Percentiles rank a stretch among this genome's conserved stretches.
phyloP scores from a whole-genome alignment of 2,797 vertebrate genomes.

The Macropus fuliginosus region DNA sequence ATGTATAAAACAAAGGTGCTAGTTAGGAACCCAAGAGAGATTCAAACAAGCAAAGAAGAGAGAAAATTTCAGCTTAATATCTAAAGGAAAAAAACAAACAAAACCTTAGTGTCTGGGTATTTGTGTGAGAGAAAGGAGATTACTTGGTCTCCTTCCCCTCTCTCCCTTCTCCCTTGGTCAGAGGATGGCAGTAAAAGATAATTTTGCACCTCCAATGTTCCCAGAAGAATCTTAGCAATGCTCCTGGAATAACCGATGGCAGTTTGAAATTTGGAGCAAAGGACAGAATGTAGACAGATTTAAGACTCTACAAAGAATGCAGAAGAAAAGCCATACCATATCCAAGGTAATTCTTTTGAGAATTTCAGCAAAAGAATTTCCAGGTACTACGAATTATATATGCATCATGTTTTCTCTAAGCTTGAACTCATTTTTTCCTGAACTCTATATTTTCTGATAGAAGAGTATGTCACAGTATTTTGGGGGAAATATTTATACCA shows the following conservation, averaged over 20 bases:
- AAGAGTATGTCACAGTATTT: neutral
- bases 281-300: neutral
- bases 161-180: no score
- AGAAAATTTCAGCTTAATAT: neutral
- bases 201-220: neutral
- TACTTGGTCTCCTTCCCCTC: neutral
- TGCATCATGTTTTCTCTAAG: neutral
- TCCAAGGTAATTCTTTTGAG: neutral
- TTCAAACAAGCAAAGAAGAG: neutral
- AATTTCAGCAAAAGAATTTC: neutral
- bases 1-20: neutral
- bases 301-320: neutral
- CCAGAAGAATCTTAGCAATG: neutral
- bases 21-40: neutral
- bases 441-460: neutral
- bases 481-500: neutral
- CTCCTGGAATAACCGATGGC: neutral
- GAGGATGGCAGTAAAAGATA: neutral
- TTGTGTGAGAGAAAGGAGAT: neutral
- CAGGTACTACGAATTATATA: neutral
- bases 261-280: neutral
- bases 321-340: neutral
- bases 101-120: neutral
- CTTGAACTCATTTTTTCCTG: neutral
- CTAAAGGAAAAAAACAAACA: no score